Base-by-base conservation (phyloP, 2,888 invertebrate species). In the Epistrophe grossulariae region DNA sequence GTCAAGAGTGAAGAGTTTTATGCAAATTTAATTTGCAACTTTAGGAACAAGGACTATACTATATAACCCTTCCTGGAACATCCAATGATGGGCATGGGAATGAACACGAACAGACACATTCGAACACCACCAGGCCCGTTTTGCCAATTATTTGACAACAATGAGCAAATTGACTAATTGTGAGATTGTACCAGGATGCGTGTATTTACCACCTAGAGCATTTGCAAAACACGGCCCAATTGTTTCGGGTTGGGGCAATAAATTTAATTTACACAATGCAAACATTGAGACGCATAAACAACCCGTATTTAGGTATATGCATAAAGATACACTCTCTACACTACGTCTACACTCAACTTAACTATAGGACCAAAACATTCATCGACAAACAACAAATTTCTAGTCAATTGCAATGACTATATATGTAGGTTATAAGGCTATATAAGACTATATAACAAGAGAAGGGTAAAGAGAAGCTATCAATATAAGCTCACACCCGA, bases 131-230 rank as follows among this genome's bases (percentile, higher is more conserved):
- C n/a, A 62, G 19, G 68, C 40, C 77, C 73, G 50, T 57, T 79
- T 50, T 71, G 76, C 74, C 80, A 76, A 84, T 72, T 79, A 84
- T 71, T 74, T 85, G 81, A 82, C 81, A 85, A 85, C 82, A 81
- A 85, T 78, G 72, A 70, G 70, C 78, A 81, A 85, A 85, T 62
- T 85, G 85, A 85, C 85, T 85, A 82, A 81, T 84, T 84, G 82
- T 57, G 52, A 85, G 81, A 70, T 62, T 85, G 79, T 71, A 85
- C 24, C 43, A 35, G 73, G 64, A 31, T 68, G 62, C 78, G 50
- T 78, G 85, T 81, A 59, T 70, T 50, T 57, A 64, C 55, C 68
- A 71, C 50, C 57, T 62, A 55, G 66, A 76, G 59, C 76, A 70
- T 24, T 48, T 55, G 48, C 60, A 66, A 72, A 72, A 84, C 81